These are phyloP conservation scores for Eubucco bourcierii DNA, from an alignment of 2,113 vertebrate species.

Conservation along the genomic window DNA sequence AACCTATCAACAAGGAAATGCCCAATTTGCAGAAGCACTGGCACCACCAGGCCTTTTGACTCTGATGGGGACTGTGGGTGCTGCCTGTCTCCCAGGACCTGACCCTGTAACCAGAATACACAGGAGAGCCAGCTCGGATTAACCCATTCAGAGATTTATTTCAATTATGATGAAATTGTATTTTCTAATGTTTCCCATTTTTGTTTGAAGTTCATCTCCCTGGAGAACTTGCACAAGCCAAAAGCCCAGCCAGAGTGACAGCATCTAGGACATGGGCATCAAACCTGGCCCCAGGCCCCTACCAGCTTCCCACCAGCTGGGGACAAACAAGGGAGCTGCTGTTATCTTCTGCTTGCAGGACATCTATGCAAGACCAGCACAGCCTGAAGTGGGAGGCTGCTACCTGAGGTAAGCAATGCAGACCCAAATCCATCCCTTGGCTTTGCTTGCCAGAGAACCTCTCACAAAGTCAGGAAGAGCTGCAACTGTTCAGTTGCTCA, in stretches of 20 bases:
- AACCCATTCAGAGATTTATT: background rate
- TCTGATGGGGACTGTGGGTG: background rate
- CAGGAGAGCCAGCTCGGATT: background rate
- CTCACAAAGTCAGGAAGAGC: rapidly evolving
- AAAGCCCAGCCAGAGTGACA: background rate
- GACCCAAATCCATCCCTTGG: background rate
- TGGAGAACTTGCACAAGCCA: background rate
- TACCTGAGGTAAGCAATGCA: rapidly evolving
- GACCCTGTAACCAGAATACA: background rate
- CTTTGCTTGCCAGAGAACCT: background rate
- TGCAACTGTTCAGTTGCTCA: background rate
- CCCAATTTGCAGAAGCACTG: background rate
- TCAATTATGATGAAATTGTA: background rate
- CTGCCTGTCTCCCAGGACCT: background rate
- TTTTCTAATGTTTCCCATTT: background rate
- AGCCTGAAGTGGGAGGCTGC: background rate
- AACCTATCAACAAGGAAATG: background rate
- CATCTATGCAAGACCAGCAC: rapidly evolving
- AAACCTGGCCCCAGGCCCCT: background rate
- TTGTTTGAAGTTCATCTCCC: background rate
- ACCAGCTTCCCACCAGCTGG: background rate
- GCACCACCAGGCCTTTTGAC: background rate
- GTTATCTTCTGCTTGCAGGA: background rate
- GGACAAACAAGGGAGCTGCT: background rate
- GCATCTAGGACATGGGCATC: background rate